These are phyloP conservation scores for Dryomyza anilis DNA, from an alignment of 2,888 invertebrate genomes.

Conservation along the genomic window DNA sequence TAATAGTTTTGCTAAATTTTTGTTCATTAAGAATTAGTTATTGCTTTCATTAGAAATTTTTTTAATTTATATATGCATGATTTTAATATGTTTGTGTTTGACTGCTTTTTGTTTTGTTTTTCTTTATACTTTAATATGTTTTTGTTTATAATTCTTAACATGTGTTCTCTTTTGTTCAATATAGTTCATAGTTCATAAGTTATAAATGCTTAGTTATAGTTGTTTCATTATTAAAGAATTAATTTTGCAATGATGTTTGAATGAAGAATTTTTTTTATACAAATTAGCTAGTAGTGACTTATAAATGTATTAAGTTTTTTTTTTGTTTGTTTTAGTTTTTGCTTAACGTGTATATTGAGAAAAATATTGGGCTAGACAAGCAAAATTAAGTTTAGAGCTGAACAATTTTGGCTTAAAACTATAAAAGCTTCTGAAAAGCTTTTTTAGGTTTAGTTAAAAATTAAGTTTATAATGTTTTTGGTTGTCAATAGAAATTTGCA, in stretches of 20 bases:
- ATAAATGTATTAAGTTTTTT: neutral
- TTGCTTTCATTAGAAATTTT: slow-evolving; percentile 21
- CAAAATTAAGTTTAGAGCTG: too few species aligned
- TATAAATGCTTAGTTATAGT: slow-evolving; percentile 8
- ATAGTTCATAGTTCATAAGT: neutral
- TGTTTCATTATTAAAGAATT: neutral
- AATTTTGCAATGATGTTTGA: neutral
- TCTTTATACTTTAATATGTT: neutral
- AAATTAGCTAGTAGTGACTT: neutral
- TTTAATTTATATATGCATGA: neutral
- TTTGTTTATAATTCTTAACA: neutral
- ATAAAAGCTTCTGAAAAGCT: too few species aligned
- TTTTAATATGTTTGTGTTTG: neutral
- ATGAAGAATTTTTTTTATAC: too few species aligned
- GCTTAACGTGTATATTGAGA: too few species aligned
- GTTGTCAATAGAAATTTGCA: too few species aligned
- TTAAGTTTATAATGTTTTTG: too few species aligned
- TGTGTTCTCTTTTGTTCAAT: neutral
- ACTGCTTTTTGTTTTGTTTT: neutral
- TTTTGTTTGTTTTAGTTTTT: neutral
- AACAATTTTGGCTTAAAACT: too few species aligned
- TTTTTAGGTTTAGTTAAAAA: too few species aligned
- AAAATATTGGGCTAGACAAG: too few species aligned
- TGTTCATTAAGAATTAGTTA: slow-evolving; percentile 19
- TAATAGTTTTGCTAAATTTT: too few species aligned